Conservation (phyloP, 2,113 vertebrate genomes). For the Paradisaea rubra region DNA sequence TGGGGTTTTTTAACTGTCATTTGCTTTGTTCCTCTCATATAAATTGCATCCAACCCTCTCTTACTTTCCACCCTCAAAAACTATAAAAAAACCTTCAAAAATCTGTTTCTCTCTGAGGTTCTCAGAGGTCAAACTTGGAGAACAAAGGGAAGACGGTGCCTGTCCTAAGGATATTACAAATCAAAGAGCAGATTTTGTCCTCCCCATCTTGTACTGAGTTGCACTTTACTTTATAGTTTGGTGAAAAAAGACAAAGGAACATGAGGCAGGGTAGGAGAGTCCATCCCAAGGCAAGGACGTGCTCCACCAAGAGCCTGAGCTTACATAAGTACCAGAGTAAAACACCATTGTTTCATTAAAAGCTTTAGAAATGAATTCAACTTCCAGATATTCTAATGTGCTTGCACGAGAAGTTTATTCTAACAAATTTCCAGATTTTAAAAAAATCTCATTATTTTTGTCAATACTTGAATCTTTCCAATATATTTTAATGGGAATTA, state of each 20-base stretch:
- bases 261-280: rapidly evolving
- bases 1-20: not conserved
- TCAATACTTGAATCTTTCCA: not conserved
- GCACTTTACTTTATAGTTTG: not conserved
- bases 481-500: not conserved
- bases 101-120: not conserved
- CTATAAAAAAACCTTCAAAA: not conserved
- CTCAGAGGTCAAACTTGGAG: not conserved
- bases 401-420: not conserved
- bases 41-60: not conserved
- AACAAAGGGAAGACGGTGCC: not conserved
- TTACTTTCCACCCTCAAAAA: not conserved
- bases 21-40: not conserved
- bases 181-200: not conserved
- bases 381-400: not conserved
- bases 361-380: not conserved
- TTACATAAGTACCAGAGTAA: not conserved
- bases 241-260: not conserved
- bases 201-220: not conserved
- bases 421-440: not conserved
- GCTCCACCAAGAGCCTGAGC: not conserved
- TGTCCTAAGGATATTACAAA: not conserved
- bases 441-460: not conserved
- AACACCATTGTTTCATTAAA: not conserved
- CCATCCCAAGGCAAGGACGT: not conserved